Conservation (phyloP, 2,797 vertebrate species). For the Pseudochromis fuscus region DNA sequence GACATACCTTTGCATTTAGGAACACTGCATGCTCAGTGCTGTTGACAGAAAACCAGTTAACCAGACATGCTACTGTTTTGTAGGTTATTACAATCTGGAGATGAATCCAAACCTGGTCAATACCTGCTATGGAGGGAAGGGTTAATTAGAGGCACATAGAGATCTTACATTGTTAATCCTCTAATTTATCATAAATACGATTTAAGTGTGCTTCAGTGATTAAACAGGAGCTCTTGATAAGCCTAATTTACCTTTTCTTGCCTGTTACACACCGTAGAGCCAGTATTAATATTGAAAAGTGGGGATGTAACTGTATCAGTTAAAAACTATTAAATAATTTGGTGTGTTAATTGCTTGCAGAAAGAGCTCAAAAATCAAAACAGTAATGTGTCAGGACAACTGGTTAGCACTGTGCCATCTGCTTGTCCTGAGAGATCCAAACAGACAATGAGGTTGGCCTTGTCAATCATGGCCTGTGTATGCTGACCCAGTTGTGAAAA, state of each 20-base stretch:
- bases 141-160: neutral
- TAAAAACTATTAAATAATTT: neutral
- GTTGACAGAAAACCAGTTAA: neutral
- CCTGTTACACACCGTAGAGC: neutral
- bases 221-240: too few relatives aligned
- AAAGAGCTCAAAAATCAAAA: conserved; percentile 21
- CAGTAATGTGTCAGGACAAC: conserved; percentile 4
- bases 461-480: conserved; percentile 30
- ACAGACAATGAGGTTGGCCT: conserved; percentile 32
- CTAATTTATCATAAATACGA: too few relatives aligned
- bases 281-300: too few relatives aligned
- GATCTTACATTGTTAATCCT: neutral
- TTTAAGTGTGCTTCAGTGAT: too few relatives aligned
- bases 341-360: conserved; percentile 17
- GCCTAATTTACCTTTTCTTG: neutral
- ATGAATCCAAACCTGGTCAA: neutral
- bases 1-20: neutral
- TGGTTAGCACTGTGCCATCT: conserved; percentile 14
- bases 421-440: conserved; percentile 20
- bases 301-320: neutral
- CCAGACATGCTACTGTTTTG: neutral
- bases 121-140: neutral
- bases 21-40: neutral
- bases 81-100: neutral
- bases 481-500: conserved; percentile 41